A percentile compares a stretch with the other conserved stretches of the same genome.
phyloP scores from a whole-genome alignment of 2,113 vertebrate species.

The Thomomys bottae region DNA sequence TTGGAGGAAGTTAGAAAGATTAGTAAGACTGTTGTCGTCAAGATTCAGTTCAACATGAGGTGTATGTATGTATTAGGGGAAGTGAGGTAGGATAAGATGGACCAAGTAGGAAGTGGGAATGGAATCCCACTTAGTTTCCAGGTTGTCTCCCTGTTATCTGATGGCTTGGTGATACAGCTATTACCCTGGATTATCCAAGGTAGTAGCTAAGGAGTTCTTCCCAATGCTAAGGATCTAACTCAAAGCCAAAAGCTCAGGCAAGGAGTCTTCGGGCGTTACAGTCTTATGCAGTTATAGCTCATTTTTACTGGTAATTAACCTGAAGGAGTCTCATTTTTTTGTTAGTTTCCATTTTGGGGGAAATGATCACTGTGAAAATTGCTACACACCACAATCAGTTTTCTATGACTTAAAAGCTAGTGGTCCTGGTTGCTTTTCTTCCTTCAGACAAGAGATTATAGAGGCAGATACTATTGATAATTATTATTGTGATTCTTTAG shows the following conservation, averaged over 20 bases:
- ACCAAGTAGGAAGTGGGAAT: background rate
- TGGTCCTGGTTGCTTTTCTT: background rate
- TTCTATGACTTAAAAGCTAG: background rate
- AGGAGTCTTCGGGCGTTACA: background rate
- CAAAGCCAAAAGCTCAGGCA: background rate
- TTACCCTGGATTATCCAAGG: too few relatives aligned
- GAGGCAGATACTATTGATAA: background rate
- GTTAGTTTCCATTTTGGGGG: background rate
- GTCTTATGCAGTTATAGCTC: background rate
- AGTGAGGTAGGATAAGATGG: background rate
- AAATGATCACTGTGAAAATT: background rate
- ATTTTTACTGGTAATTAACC: background rate
- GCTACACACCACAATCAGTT: background rate
- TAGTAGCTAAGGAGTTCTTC: background rate
- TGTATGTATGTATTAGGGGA: background rate
- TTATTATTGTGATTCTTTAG: constrained; percentile 20
- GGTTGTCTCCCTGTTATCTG: background rate
- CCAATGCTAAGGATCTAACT: background rate
- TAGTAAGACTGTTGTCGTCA: background rate
- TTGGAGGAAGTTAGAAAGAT: background rate
- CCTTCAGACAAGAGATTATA: background rate
- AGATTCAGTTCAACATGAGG: too few relatives aligned
- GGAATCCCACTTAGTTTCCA: background rate
- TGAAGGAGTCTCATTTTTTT: background rate
- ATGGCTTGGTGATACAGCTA: too few relatives aligned